A percentile compares a stretch with the other conserved stretches of the same genome.
Evolutionary conservation across 2,888 invertebrate genomes (phyloP).

Genomic region (Acanthosoma haemorrhoidale): DNA sequence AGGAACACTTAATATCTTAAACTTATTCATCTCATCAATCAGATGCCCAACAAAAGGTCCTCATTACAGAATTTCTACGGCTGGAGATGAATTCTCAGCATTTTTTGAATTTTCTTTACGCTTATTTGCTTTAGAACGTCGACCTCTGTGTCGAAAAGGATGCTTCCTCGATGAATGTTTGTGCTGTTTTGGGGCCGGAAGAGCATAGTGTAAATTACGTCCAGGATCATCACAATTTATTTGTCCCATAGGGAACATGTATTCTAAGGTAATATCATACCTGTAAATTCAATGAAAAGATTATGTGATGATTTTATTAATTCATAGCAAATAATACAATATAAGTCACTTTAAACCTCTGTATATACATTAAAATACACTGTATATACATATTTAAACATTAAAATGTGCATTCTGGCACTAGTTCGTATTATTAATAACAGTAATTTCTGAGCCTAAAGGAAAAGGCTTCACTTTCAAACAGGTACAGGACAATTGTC

Average conservation of each 20-base stretch:
- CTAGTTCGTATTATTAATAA: no score
- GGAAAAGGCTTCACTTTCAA: no score
- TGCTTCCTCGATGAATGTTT: constrained; percentile 31
- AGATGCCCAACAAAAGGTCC: no score
- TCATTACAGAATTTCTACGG: no score
- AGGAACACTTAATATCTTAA: no score
- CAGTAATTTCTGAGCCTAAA: no score
- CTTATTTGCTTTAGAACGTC: constrained; percentile 8
- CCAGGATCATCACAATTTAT: constrained; percentile 51
- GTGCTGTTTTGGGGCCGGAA: not conserved
- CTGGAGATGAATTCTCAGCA: not conserved
- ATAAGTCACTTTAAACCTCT: not conserved
- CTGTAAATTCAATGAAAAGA: constrained; percentile 17
- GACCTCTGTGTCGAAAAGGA: constrained; percentile 31
- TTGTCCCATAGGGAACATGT: constrained; percentile 77
- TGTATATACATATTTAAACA: not conserved
- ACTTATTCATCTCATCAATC: no score
- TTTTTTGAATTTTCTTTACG: not conserved
- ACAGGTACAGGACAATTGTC: no score
- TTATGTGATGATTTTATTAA: no score
- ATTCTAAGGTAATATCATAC: constrained; percentile 78
- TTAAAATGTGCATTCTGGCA: no score
- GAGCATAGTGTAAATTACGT: constrained; percentile 32
- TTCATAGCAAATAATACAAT: not conserved
- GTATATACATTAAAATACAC: not conserved